phyloP scores from a whole-genome alignment of 2,888 invertebrate species.

The Luperina nickerlii region DNA sequence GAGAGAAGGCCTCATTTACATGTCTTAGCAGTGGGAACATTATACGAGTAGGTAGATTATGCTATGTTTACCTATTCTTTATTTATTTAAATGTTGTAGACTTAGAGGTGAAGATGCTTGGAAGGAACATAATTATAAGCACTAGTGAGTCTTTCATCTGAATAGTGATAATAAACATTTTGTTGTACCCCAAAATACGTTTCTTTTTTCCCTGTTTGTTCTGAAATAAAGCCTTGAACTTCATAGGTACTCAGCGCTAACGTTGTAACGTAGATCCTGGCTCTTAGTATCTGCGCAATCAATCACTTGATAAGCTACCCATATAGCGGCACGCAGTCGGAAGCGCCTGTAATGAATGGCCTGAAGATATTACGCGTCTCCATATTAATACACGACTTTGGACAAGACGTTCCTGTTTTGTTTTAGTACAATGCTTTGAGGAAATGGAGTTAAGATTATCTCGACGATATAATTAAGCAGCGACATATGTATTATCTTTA shows the following conservation, averaged over 20 bases:
- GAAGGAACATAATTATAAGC: background rate
- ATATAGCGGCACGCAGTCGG: slow-evolving; percentile 67
- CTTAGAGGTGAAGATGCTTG: background rate
- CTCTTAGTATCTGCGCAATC: slow-evolving; percentile 66
- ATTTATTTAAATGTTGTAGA: background rate
- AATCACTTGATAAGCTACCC: slow-evolving; percentile 70
- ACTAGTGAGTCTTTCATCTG: background rate
- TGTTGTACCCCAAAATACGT: background rate
- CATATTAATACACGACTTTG: slow-evolving; percentile 64
- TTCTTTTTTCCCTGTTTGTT: background rate
- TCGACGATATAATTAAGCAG: slow-evolving; percentile 6
- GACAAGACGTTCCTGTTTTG: slow-evolving; percentile 45
- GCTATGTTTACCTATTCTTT: background rate
- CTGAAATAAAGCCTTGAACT: slow-evolving; percentile 40
- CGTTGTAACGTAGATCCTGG: slow-evolving; percentile 53
- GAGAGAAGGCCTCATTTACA: no score
- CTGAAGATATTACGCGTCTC: slow-evolving; percentile 63
- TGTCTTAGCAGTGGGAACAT: no score
- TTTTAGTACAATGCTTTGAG: slow-evolving; percentile 21
- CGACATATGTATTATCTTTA: background rate
- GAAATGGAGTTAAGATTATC: slow-evolving; percentile 34
- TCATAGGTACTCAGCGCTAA: slow-evolving; percentile 44
- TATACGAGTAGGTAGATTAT: background rate
- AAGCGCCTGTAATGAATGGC: slow-evolving; percentile 67
- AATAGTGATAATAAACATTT: background rate